phyloP scores from a whole-genome alignment of 1,140 invertebrate genomes.

The Acyrthosiphon pisum region DNA sequence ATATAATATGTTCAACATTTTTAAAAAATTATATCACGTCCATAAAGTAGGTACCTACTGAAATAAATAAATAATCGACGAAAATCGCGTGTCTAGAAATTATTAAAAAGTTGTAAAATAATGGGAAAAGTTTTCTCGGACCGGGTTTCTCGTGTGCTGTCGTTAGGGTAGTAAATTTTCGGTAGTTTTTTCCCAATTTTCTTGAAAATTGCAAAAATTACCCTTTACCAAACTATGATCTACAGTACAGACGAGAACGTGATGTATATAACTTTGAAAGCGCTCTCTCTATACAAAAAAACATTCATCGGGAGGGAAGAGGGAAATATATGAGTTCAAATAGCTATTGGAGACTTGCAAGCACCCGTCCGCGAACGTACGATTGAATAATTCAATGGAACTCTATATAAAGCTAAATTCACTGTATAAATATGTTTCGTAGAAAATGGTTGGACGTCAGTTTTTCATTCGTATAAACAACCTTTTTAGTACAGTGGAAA shows the following conservation, averaged over 20 bases:
- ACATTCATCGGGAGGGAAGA: not conserved
- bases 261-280: not conserved
- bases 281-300: not conserved
- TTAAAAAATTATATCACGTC: not conserved
- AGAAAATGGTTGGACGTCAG: not conserved
- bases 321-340: not conserved
- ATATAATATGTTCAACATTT: not conserved
- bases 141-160: not conserved
- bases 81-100: not conserved
- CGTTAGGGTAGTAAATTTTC: not conserved
- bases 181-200: not conserved
- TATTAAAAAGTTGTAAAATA: constrained; percentile 20
- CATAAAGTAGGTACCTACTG: not conserved
- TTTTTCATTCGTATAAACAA: not conserved
- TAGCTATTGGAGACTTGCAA: not conserved
- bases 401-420: not conserved
- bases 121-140: not conserved
- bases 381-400: not conserved
- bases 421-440: not conserved
- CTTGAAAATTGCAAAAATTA: not conserved
- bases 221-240: not conserved
- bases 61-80: not conserved
- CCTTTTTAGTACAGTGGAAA: not conserved
- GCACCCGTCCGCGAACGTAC: not conserved
- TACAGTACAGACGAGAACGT: not conserved